Evolutionary conservation across 2,888 invertebrate genomes (phyloP).

Genomic region (Melipona beecheii): DNA sequence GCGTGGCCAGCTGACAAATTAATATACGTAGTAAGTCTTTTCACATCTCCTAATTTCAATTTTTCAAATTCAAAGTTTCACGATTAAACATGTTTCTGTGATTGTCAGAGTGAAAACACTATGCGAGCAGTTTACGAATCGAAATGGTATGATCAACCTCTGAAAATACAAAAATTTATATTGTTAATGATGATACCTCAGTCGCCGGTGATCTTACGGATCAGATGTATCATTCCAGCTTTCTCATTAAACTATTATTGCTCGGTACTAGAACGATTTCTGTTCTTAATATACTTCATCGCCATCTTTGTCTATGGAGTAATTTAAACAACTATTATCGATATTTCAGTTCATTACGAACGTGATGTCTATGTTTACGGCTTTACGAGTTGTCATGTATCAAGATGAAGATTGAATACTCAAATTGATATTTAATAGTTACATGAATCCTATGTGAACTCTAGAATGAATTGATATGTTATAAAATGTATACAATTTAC

Average conservation of each 20-base stretch:
- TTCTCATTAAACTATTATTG: slow-evolving; percentile 65
- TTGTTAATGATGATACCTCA: slow-evolving; percentile 42
- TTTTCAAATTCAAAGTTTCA: not conserved
- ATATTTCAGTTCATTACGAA: slow-evolving; percentile 64
- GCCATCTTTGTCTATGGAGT: too few species aligned
- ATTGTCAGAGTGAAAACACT: slow-evolving; percentile 38
- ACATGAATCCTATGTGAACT: not conserved
- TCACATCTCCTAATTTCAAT: too few species aligned
- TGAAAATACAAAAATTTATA: slow-evolving; percentile 38
- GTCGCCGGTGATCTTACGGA: slow-evolving; percentile 49
- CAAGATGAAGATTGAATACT: slow-evolving; percentile 13
- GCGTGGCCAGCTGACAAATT: slow-evolving; percentile 74
- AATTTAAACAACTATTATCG: not conserved
- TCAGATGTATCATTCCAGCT: slow-evolving; percentile 57
- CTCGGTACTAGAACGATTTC: slow-evolving; percentile 20
- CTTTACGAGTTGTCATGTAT: slow-evolving; percentile 41
- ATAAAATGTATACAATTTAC: not conserved
- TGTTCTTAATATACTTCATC: not conserved
- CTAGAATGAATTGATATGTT: not conserved
- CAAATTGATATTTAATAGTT: not conserved
- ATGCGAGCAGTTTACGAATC: slow-evolving; percentile 34
- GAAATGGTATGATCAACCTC: slow-evolving; percentile 31
- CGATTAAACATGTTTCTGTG: not conserved
- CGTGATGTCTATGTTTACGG: slow-evolving; percentile 63
- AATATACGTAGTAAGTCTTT: slow-evolving; percentile 57